Evolutionary conservation across 2,113 vertebrate species (phyloP), one percentile per base, ranked within the genome.

Genomic region (Oxyura jamaicensis): DNA sequence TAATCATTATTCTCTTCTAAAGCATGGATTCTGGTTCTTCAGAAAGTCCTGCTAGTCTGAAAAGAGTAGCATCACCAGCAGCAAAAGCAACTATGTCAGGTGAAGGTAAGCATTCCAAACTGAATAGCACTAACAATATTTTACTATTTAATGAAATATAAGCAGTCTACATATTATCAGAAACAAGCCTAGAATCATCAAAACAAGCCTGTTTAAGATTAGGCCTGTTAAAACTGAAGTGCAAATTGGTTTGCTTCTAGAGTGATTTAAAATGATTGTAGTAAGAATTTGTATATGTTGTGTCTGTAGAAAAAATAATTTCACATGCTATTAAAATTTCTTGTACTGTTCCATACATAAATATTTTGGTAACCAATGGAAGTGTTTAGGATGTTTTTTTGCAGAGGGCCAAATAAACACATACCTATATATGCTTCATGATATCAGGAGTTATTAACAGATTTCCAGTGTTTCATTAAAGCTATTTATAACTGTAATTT

Each of bases 1-100:
- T 91, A 82, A 96, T 66, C 10, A 1, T 83, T 88, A 13, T 95
- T 97, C 58, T 90, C 83, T 96, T 89, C 95, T 96, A 71, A 97
- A 99, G 99, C 88, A 98, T 99, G 96, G 99, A 99, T 83, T 98
- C 99, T 44, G 98, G 98, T 69, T 98, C 98, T 60, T 98, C 99
- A 56, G 99, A 99, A 56, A 99, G 99, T 56, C 99, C 99, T 4
- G 99, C 99, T 46, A 99, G 98, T 96, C 97, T 99, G 62, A 99
- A 99, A 97, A 98, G 99, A 76, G 98, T 99, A 25, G 98, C 98
- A 55, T 99, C 99, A 44, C 99, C 99, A 67, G 99, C 99, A 19
- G 96, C 98, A 87, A 99, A 99, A 97, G 92, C 98, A 16, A 83
- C 98, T 0, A 68, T 98, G 16, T 97, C 98, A 39, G 99, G 99